Percentiles rank a stretch among this genome's conserved stretches.
Evolutionary conservation across 1,140 invertebrate species (phyloP).

Genomic region (Zaprionus ghesquierei): DNA sequence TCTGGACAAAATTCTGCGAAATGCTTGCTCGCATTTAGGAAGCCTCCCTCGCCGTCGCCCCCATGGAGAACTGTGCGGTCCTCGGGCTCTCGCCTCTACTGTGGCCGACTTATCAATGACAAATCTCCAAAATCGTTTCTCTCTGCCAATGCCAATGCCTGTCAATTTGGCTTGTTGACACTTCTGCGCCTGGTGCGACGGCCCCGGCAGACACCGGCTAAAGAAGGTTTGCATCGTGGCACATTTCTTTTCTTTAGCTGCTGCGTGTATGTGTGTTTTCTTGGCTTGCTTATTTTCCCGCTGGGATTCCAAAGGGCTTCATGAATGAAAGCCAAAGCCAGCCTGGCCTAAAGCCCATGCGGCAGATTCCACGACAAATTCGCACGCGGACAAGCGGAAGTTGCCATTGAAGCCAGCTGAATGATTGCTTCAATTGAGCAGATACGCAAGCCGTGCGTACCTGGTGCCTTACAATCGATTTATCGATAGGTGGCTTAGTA

Average conservation of each 20-base stretch:
- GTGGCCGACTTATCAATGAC: constrained; percentile 78
- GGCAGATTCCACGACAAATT: constrained; percentile 28
- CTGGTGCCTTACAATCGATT: background rate
- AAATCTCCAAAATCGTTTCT: constrained; percentile 80
- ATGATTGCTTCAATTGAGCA: constrained; percentile 56
- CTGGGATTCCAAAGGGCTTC: constrained; percentile 65
- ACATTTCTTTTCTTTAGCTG: constrained; percentile 57
- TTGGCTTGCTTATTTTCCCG: constrained; percentile 69
- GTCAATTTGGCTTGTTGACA: constrained; percentile 78
- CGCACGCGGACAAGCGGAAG: constrained; percentile 6
- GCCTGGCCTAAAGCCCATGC: constrained; percentile 37
- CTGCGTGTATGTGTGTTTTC: background rate
- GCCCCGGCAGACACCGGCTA: constrained; percentile 12
- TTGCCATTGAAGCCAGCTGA: background rate
- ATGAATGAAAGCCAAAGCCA: constrained; percentile 61
- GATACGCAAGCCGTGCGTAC: constrained; percentile 26
- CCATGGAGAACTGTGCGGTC: background rate
- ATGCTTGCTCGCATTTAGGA: constrained; percentile 43
- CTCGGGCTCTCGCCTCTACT: constrained; percentile 24
- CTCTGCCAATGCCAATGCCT: constrained; percentile 66
- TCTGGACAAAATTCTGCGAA: constrained; percentile 66
- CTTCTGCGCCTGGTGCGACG: constrained; percentile 53
- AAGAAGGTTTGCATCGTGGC: constrained; percentile 60
- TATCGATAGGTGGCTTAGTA: background rate
- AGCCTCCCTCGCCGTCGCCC: constrained; percentile 53